These are phyloP conservation scores for Rhadinocentrus ornatus DNA, from an alignment of 2,797 vertebrate genomes.

Conservation along the genomic window DNA sequence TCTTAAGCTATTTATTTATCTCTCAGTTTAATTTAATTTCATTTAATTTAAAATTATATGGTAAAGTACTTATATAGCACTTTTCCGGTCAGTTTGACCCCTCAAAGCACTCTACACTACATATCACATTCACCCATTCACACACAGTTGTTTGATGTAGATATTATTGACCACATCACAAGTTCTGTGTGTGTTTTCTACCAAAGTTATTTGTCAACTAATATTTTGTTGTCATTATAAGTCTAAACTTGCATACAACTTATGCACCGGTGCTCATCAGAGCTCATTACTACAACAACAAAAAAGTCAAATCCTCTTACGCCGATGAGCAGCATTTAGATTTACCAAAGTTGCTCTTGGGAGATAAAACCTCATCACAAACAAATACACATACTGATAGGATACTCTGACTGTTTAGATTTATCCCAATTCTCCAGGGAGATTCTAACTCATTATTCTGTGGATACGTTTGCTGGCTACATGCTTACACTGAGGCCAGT, in stretches of 20 bases:
- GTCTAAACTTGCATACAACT: slow-evolving; percentile 43
- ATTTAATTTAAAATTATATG: too few relatives aligned
- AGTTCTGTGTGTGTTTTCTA: too few relatives aligned
- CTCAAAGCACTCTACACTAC: too few relatives aligned
- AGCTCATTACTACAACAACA: slow-evolving; percentile 75
- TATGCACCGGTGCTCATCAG: slow-evolving; percentile 75
- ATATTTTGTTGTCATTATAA: neutral
- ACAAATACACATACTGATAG: slow-evolving; percentile 57
- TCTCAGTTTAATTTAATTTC: too few relatives aligned
- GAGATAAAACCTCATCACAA: slow-evolving; percentile 59
- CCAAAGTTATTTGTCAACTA: slow-evolving; percentile 18
- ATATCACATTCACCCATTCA: too few relatives aligned
- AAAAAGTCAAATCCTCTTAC: slow-evolving; percentile 80
- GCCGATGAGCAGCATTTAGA: slow-evolving; percentile 72
- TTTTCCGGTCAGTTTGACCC: too few relatives aligned
- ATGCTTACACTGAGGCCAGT: slow-evolving; percentile 69
- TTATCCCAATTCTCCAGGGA: slow-evolving; percentile 66
- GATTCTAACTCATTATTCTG: slow-evolving; percentile 69
- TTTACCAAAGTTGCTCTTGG: slow-evolving; percentile 72
- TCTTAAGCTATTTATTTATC: too few relatives aligned
- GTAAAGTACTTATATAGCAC: too few relatives aligned
- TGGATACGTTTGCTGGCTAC: slow-evolving; percentile 62
- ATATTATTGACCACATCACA: too few relatives aligned
- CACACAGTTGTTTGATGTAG: too few relatives aligned
- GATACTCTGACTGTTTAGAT: slow-evolving; percentile 68